Conservation (phyloP, 2,888 invertebrate genomes). For the Eupithecia centaureata region DNA sequence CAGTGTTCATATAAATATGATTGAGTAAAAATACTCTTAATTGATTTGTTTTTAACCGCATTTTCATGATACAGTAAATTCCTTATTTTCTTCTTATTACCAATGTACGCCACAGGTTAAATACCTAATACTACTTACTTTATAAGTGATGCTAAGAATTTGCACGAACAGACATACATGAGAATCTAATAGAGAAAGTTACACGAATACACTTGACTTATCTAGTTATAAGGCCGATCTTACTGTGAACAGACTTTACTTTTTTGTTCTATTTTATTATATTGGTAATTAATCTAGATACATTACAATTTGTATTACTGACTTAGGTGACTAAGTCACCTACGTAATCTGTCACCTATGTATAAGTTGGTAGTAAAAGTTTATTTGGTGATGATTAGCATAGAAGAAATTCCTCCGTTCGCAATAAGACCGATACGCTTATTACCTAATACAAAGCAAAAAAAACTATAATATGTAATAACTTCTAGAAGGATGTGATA, state of each 20-base stretch:
- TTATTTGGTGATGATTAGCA: not conserved
- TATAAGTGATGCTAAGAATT: conserved; percentile 18
- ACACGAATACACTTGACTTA: conserved; percentile 8
- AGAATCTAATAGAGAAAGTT: conserved; percentile 32
- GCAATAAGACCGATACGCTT: not conserved
- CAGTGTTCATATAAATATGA: not conserved
- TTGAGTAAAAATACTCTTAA: not conserved
- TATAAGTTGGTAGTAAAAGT: not conserved
- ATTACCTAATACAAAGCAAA: conserved; percentile 6
- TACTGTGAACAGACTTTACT: not conserved
- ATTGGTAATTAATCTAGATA: not conserved
- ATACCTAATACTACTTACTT: not conserved
- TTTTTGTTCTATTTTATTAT: not conserved
- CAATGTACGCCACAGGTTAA: not conserved
- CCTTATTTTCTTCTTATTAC: not conserved
- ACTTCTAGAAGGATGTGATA: conserved; percentile 5
- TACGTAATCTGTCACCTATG: not conserved
- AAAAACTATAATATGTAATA: conserved; percentile 20
- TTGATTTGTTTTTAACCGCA: not conserved
- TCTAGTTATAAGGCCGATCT: not conserved
- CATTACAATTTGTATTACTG: too few relatives aligned
- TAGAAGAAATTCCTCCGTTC: not conserved
- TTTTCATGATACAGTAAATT: not conserved
- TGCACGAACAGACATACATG: conserved; percentile 28
- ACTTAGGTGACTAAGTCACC: too few relatives aligned